Conservation (phyloP, 2,888 invertebrate species). For the Machimus rusticus region DNA sequence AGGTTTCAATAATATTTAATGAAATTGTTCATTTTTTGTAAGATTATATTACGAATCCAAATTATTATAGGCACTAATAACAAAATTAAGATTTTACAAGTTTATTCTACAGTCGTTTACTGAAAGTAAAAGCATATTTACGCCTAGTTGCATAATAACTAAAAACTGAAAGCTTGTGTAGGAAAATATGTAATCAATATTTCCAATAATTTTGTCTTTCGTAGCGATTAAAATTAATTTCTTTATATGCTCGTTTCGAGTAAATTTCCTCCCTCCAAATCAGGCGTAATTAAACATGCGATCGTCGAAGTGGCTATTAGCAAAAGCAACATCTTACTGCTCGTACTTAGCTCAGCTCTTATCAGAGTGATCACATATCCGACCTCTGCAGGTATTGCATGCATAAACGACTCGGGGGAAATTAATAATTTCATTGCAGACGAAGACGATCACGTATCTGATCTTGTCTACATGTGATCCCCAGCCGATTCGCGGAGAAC, state of each 20-base stretch:
- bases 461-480: conserved; percentile 34
- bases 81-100: neutral
- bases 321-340: neutral
- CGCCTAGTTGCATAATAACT: neutral
- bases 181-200: neutral
- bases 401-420: neutral
- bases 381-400: neutral
- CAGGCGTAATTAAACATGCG: neutral
- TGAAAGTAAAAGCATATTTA: neutral
- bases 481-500: neutral
- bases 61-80: no score
- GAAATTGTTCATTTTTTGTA: neutral
- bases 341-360: neutral
- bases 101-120: neutral
- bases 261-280: neutral
- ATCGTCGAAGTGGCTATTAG: neutral
- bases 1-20: neutral
- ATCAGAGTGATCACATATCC: neutral
- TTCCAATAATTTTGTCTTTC: neutral
- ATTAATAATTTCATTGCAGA: conserved; percentile 26
- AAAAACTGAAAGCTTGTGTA: neutral
- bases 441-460: conserved; percentile 37
- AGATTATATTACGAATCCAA: neutral
- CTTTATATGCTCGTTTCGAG: neutral
- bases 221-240: neutral